phyloP scores from a whole-genome alignment of 2,888 invertebrate species.

The Cantharis rustica region DNA sequence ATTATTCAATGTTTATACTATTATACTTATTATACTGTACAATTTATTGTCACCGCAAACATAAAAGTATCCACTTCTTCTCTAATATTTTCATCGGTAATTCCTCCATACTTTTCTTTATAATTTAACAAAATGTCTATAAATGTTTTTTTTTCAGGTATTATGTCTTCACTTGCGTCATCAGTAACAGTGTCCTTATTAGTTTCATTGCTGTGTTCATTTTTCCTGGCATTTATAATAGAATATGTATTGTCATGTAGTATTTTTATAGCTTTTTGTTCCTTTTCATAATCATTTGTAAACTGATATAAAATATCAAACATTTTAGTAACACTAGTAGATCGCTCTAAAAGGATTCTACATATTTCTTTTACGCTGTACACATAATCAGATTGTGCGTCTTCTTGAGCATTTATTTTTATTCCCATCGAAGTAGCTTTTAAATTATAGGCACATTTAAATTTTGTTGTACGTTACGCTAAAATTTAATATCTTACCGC shows the following conservation, averaged over 20 bases:
- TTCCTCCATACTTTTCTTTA: constrained; percentile 62
- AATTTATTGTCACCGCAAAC: constrained; percentile 66
- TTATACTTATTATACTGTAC: neutral
- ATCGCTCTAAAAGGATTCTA: constrained; percentile 42
- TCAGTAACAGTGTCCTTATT: neutral
- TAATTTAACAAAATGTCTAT: constrained; percentile 65
- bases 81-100: constrained; percentile 65
- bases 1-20: neutral
- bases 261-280: constrained; percentile 56
- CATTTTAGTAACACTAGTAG: constrained; percentile 56
- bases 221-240: constrained; percentile 59
- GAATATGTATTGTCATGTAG: constrained; percentile 61
- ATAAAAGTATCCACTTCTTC: constrained; percentile 77
- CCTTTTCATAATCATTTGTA: constrained; percentile 60
- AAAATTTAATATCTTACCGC: constrained; percentile 56
- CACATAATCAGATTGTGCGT: constrained; percentile 73
- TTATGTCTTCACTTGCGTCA: constrained; percentile 30
- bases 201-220: constrained; percentile 38
- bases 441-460: neutral
- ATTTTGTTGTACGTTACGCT: too few species aligned
- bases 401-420: constrained; percentile 71
- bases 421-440: constrained; percentile 86
- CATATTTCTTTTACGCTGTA: constrained; percentile 66
- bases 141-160: constrained; percentile 61
- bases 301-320: constrained; percentile 55